These are phyloP conservation scores for Mus minutoides DNA, from an alignment of 2,797 vertebrate genomes.

Conservation along the genomic window DNA sequence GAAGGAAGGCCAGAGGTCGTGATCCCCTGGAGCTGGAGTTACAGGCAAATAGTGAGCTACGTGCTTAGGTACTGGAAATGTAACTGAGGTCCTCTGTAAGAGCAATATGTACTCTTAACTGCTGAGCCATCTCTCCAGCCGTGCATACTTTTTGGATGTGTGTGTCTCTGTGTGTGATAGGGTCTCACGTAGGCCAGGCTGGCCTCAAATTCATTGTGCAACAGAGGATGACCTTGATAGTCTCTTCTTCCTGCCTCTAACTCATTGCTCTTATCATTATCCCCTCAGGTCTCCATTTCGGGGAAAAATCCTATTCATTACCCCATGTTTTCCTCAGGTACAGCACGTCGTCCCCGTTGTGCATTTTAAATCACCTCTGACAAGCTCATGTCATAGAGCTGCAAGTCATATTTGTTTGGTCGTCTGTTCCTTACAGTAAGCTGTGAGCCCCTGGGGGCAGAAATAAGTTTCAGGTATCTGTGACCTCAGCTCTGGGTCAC, in stretches of 20 bases:
- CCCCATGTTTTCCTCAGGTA: background rate
- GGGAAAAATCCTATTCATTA: constrained; percentile 5
- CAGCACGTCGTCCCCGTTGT: constrained; percentile 1
- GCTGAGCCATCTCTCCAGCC: background rate
- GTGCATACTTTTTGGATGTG: background rate
- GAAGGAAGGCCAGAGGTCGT: background rate
- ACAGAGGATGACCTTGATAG: background rate
- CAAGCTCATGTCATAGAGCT: constrained; percentile 8
- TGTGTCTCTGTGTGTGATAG: background rate
- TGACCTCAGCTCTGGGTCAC: background rate
- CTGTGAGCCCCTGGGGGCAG: constrained; percentile 41
- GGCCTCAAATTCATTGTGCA: background rate
- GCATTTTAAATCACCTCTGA: constrained; percentile 8
- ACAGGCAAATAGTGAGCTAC: background rate
- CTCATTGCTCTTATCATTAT: background rate
- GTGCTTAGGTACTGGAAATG: background rate
- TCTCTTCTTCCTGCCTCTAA: background rate
- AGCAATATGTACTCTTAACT: background rate
- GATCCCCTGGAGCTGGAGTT: background rate
- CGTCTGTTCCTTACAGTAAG: constrained; percentile 20
- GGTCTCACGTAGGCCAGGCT: background rate
- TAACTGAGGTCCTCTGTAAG: background rate
- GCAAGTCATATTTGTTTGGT: constrained; percentile 35
- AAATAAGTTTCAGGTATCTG: constrained; percentile 34
- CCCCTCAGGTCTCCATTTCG: constrained; percentile 12